Percentiles rank a stretch among this genome's conserved stretches.
Conservation (phyloP, 1,140 invertebrate genomes). For the Nixonia krombeini region DNA sequence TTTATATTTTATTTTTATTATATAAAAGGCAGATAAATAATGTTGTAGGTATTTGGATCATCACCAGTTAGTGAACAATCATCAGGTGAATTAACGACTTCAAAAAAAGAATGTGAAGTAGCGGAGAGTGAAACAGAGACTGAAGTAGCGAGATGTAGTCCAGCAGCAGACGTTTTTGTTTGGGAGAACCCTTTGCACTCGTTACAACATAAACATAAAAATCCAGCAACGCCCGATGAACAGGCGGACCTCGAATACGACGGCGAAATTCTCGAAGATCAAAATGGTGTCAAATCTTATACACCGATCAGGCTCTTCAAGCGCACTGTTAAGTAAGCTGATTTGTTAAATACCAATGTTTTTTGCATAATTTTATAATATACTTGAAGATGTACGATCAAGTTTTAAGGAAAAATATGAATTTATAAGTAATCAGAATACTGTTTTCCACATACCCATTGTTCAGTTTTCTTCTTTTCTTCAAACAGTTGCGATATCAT, state of each 20-base stretch:
- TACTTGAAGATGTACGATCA: constrained; percentile 4
- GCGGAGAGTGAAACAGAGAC: constrained; percentile 64
- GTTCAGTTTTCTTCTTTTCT: too few species aligned
- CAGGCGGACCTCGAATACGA: constrained; percentile 79
- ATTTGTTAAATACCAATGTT: constrained; percentile 6
- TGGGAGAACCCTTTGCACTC: constrained; percentile 82
- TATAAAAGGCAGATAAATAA: too few species aligned
- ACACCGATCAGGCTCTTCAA: constrained; percentile 74
- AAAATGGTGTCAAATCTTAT: constrained; percentile 76
- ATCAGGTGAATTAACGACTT: constrained; percentile 56
- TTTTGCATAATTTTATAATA: constrained; percentile 4
- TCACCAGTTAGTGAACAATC: constrained; percentile 59
- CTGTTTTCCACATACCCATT: too few species aligned
- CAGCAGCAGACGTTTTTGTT: constrained; percentile 77
- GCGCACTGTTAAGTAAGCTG: constrained; percentile 55
- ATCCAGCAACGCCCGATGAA: constrained; percentile 78
- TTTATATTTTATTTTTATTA: constrained; percentile 14
- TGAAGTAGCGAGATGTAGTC: constrained; percentile 65
- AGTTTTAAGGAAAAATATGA: too few species aligned
- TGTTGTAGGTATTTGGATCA: constrained; percentile 62
- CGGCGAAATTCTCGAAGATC: constrained; percentile 76
- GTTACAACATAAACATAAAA: constrained; percentile 54
- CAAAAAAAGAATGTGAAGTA: constrained; percentile 62
- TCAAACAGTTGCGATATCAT: too few species aligned
- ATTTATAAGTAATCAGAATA: too few species aligned